A percentile compares a stretch with the other conserved stretches of the same genome.
These are phyloP conservation scores for Lochmaea crataegi DNA, from an alignment of 2,888 invertebrate species.

Conservation along the genomic window DNA sequence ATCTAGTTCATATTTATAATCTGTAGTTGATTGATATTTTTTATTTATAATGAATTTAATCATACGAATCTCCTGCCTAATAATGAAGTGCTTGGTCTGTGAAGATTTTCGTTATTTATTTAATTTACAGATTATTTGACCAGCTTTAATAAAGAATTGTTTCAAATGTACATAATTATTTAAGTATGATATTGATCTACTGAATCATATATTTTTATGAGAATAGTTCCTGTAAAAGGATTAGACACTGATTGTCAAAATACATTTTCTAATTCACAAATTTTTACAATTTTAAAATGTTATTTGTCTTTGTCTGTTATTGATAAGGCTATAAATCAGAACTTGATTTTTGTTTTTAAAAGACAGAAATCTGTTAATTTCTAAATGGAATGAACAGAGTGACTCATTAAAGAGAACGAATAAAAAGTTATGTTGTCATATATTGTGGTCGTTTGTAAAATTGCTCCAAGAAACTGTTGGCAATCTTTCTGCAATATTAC, in stretches of 20 bases:
- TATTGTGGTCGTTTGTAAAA: no score
- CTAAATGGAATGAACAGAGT: not conserved
- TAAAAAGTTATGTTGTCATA: not conserved
- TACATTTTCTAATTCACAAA: constrained; percentile 6
- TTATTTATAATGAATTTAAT: constrained; percentile 20
- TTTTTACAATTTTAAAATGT: not conserved
- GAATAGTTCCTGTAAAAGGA: constrained; percentile 26
- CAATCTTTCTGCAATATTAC: no score
- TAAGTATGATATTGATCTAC: constrained; percentile 23
- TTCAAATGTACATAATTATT: constrained; percentile 42
- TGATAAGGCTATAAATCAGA: not conserved
- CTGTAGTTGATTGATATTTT: constrained; percentile 17
- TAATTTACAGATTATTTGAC: constrained; percentile 41
- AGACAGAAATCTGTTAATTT: not conserved
- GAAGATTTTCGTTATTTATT: constrained; percentile 35
- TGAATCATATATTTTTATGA: constrained; percentile 30
- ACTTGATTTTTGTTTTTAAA: not conserved
- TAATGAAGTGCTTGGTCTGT: constrained; percentile 19
- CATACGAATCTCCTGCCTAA: constrained; percentile 23
- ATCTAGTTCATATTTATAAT: constrained; percentile 19
- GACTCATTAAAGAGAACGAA: not conserved
- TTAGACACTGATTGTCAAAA: constrained; percentile 15
- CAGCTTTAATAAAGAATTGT: constrained; percentile 33
- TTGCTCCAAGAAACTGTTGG: no score
- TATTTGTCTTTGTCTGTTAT: not conserved